A percentile compares a stretch with the other conserved stretches of the same genome.
phyloP scores from a whole-genome alignment of 2,888 invertebrate genomes.

The Drosophila greeni region DNA sequence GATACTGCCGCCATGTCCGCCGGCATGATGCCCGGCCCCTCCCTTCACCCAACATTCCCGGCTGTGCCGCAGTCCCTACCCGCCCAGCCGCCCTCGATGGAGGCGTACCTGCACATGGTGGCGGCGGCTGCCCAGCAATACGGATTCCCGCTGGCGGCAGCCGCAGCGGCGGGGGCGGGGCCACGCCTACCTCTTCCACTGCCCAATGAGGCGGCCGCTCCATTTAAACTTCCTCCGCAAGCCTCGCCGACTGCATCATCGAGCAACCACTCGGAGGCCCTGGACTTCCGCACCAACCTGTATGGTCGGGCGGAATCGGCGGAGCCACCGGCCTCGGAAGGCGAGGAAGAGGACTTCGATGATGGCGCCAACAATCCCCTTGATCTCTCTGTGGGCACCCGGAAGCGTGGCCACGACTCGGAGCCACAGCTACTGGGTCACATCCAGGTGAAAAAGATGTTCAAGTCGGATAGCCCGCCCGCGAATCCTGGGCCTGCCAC shows the following conservation, averaged over 20 bases:
- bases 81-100: slow-evolving; percentile 87
- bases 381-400: slow-evolving; percentile 88
- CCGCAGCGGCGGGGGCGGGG: slow-evolving; percentile 75
- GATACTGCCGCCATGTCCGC: slow-evolving; percentile 17
- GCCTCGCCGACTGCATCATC: slow-evolving; percentile 80
- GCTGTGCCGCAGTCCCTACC: slow-evolving; percentile 81
- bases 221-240: slow-evolving; percentile 77
- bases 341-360: slow-evolving; percentile 82
- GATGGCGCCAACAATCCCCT: slow-evolving; percentile 83
- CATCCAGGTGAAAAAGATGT: slow-evolving; percentile 76
- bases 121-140: slow-evolving; percentile 87
- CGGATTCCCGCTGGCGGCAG: slow-evolving; percentile 84
- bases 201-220: slow-evolving; percentile 83
- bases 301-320: slow-evolving; percentile 81
- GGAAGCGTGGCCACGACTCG: slow-evolving; percentile 82
- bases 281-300: slow-evolving; percentile 90
- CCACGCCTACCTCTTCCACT: slow-evolving; percentile 79
- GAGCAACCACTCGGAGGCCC: slow-evolving; percentile 82
- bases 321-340: slow-evolving; percentile 79
- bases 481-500: slow-evolving; percentile 80
- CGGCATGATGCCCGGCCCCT: slow-evolving; percentile 52
- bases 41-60: slow-evolving; percentile 74
- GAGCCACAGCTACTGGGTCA: slow-evolving; percentile 77
- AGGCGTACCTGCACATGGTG: slow-evolving; percentile 87
- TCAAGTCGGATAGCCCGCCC: slow-evolving; percentile 74